phyloP scores from a whole-genome alignment of 1,140 invertebrate species.

The Caenorhabditis brenneri region DNA sequence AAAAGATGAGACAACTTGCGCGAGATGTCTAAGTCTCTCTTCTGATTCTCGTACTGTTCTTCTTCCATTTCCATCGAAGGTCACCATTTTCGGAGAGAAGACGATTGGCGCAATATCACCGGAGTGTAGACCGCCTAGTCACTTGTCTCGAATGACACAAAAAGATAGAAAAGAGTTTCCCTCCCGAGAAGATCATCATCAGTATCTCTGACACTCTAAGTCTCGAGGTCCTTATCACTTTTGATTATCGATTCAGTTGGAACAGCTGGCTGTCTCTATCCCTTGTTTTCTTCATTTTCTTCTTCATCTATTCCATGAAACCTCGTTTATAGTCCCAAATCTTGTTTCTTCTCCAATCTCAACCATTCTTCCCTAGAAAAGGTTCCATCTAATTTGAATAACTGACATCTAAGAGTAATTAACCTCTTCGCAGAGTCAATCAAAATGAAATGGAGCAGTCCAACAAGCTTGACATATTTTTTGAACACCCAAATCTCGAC shows the following conservation, averaged over 20 bases:
- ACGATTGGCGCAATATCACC: slow-evolving; percentile 33
- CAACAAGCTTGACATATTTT: slow-evolving; percentile 3
- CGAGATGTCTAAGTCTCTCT: slow-evolving; percentile 6
- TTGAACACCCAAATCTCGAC: slow-evolving; percentile 21
- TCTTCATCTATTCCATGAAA: neutral
- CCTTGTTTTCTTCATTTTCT: neutral
- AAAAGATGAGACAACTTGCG: slow-evolving; percentile 23
- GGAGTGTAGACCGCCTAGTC: slow-evolving; percentile 14
- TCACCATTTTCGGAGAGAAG: slow-evolving; percentile 33
- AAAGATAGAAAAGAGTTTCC: neutral
- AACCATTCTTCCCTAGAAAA: neutral
- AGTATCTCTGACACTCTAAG: slow-evolving; percentile 12
- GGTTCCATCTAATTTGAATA: slow-evolving; percentile 28
- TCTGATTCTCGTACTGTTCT: slow-evolving; percentile 16
- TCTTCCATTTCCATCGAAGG: neutral
- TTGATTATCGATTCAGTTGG: slow-evolving; percentile 14
- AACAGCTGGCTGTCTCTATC: slow-evolving; percentile 19
- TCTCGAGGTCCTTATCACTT: slow-evolving; percentile 35
- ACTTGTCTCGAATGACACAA: slow-evolving; percentile 1
- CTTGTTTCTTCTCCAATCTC: neutral
- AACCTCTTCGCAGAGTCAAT: slow-evolving; percentile 18
- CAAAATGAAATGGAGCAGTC: neutral
- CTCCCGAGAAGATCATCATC: neutral
- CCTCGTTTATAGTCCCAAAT: neutral
- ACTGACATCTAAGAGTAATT: slow-evolving; percentile 35